These are phyloP conservation scores for Poecilobothrus nobilitatus DNA, from an alignment of 2,888 invertebrate species.

Conservation along the genomic window DNA sequence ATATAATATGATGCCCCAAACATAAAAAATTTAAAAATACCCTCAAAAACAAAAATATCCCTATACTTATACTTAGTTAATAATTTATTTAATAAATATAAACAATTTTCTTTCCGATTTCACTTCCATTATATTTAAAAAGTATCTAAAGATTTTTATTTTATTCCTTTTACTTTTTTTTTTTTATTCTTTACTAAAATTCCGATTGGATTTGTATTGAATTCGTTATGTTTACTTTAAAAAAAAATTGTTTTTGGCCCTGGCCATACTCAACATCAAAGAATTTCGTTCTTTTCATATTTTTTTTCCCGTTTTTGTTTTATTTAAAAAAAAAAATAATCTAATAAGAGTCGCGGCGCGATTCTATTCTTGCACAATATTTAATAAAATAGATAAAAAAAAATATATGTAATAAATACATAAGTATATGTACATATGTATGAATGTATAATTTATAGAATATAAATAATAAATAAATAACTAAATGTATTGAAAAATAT, in stretches of 20 bases:
- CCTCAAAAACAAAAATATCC: neutral
- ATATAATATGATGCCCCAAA: too few species aligned
- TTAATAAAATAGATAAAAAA: neutral
- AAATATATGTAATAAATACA: too few species aligned
- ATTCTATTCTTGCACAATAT: neutral
- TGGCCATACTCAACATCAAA: constrained; percentile 6
- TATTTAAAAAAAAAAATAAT: neutral
- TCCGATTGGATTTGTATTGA: too few species aligned
- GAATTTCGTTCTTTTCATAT: neutral
- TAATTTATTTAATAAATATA: constrained; percentile 4
- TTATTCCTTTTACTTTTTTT: neutral
- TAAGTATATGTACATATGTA: neutral
- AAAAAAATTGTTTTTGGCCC: neutral
- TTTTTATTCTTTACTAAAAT: neutral
- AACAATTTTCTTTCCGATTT: constrained; percentile 4
- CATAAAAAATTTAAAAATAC: too few species aligned
- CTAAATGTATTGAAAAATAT: too few species aligned
- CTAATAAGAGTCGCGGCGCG: neutral
- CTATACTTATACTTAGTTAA: neutral
- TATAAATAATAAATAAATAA: neutral
- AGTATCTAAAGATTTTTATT: neutral
- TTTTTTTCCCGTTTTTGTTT: neutral
- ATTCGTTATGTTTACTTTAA: neutral
- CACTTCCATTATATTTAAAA: neutral
- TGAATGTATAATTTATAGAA: too few species aligned